Evolutionary conservation across 2,888 invertebrate genomes (phyloP), one percentile per base, ranked within the genome.

Genomic region (Dynastes tityus): DNA sequence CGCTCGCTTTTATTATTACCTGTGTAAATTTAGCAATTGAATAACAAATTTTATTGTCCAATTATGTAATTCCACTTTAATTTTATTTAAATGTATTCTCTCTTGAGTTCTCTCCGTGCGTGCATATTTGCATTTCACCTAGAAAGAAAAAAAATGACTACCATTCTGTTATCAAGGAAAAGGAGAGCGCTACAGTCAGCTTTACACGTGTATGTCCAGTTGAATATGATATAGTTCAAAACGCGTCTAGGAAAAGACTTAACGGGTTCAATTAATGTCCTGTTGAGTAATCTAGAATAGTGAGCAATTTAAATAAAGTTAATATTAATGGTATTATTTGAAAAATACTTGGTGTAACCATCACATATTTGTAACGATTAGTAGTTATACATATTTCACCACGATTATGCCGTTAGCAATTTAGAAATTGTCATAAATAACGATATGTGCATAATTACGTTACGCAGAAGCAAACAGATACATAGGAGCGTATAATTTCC

Each of bases 1-100:
- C 9, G 65, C 67, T 65, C 32, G 37, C 29, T 77, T 71, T 77
- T 61, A 70, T 77, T 77, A 68, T 77, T 63, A 73, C 73, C 73
- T 73, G 51, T 58, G 77, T 77, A 77, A 70, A 77, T 77, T 77
- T 70, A 70, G 77, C 77, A 77, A 77, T 77, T 77, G 77, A 65
- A 77, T 70, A 73, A 70, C 77, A 77, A 77, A 70, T 77, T 77
- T 77, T 77, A 77, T 77, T 77, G 61, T 61, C 77, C 68, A 70
- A 77, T 77, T 77, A 77, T 77, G 77, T 77, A 77, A 77, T 77
- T 70, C 61, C 37, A 61, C 70, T 61, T 58, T 77, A 77, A 77
- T 77, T 68, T 77, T 70, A 77, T 77, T 77, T 68, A 77, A 77
- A 77, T 77, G 29, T 65, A 77, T 77, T 70, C 77, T 61, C 40